These are phyloP conservation scores for Eupithecia subfuscata DNA, from an alignment of 2,888 invertebrate species.

Conservation along the genomic window DNA sequence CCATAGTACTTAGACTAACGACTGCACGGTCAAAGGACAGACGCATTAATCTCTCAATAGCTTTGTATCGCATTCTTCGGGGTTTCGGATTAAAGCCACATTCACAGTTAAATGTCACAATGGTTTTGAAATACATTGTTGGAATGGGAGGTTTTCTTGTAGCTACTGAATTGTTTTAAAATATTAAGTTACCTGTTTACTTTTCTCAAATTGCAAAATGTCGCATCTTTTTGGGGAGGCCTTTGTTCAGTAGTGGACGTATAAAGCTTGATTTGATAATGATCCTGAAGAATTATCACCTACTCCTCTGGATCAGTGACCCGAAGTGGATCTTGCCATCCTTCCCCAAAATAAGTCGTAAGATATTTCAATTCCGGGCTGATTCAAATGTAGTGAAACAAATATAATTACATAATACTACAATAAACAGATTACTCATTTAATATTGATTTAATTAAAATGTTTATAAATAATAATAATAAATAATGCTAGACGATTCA, in stretches of 20 bases:
- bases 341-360: background rate
- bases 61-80: constrained; percentile 37
- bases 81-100: constrained; percentile 36
- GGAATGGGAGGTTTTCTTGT: background rate
- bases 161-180: background rate
- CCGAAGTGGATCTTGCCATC: background rate
- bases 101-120: background rate
- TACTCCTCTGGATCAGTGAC: background rate
- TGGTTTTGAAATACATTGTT: background rate
- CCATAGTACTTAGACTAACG: constrained; percentile 11
- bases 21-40: constrained; percentile 13
- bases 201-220: background rate
- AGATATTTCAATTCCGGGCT: background rate
- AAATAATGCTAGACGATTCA: too few species aligned
- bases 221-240: background rate
- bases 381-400: background rate
- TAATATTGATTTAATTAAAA: background rate
- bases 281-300: background rate
- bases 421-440: background rate
- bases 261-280: background rate
- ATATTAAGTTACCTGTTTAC: background rate
- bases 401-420: background rate
- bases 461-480: too few species aligned
- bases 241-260: background rate
- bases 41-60: constrained; percentile 33